These are phyloP conservation scores for Eubasilissa splendida DNA, from an alignment of 2,888 invertebrate genomes.

Conservation along the genomic window DNA sequence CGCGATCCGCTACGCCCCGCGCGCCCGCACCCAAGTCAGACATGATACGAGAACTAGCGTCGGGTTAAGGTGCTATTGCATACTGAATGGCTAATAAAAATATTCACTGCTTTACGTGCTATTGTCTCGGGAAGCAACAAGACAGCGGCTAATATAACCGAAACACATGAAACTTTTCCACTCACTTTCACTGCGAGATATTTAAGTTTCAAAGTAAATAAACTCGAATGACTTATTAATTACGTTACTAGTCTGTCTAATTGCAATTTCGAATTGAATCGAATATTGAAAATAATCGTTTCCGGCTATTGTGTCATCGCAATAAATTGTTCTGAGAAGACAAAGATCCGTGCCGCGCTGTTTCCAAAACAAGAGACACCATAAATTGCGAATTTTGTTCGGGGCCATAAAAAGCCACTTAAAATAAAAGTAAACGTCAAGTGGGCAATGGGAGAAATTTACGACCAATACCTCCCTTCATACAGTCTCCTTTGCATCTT, in stretches of 20 bases:
- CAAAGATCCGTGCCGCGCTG: neutral
- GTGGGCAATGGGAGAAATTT: constrained; percentile 50
- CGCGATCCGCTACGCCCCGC: neutral
- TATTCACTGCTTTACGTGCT: constrained; percentile 34
- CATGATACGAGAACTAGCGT: constrained; percentile 27
- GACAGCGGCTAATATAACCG: constrained; percentile 20
- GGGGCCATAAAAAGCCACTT: constrained; percentile 50
- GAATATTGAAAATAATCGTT: no score
- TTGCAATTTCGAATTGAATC: no score
- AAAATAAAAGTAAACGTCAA: constrained; percentile 53
- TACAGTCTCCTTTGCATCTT: constrained; percentile 53
- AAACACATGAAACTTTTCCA: constrained; percentile 25
- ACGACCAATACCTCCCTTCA: constrained; percentile 42
- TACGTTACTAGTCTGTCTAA: no score
- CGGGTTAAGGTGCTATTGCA: constrained; percentile 45
- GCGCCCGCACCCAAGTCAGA: constrained; percentile 12
- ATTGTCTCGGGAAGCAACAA: constrained; percentile 30
- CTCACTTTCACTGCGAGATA: neutral
- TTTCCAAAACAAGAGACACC: constrained; percentile 36
- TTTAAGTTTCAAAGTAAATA: neutral
- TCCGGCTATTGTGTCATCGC: no score
- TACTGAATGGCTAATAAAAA: constrained; percentile 44
- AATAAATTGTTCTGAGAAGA: no score
- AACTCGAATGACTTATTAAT: neutral
- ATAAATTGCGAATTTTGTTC: constrained; percentile 30